Evolutionary conservation across 2,113 vertebrate species (phyloP), one percentile per base, ranked within the genome.

Genomic region (Corapipo altera): DNA sequence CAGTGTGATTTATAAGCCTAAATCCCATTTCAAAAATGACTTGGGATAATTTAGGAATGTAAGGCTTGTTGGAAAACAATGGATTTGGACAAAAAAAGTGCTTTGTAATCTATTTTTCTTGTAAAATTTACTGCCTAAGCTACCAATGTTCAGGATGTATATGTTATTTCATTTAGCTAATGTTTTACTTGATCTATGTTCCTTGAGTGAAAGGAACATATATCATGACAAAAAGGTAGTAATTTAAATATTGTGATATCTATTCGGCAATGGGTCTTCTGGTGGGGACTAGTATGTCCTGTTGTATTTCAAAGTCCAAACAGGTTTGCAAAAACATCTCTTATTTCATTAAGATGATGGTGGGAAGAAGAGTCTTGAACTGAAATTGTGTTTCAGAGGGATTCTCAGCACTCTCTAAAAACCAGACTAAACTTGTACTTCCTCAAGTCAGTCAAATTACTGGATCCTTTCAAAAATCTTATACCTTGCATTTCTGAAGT

Each of bases 101-200:
- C 55, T 90, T 73, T 66, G 62, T 57, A 48, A 41, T 91, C 3
- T 62, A 2, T 62, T 78, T 58, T n/a, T 51, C 52, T 62, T 49
- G 32, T 58, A 33, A 24, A 93, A 85, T 64, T 43, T 89, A 71
- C 51, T 88, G 27, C 39, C 18, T 59, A 65, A 51, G 32, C 41
- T 89, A 62, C 6, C 43, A 44, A 9, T 39, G 8, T 70, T 82
- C 16, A 26, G 65, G 13, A 49, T 59, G 6, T 77, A 11, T 82
- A 17, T 20, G 9, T 88, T 75, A 15, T 64, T 95, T 95, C 35
- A 92, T 75, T 91, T 94, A 91, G 58, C 28, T 90, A 83, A 88
- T 80, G 58, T 65, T 96, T 88, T 66, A 20, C 21, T 65, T 93
- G 54, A 65, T 83, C 41, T 85, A 13, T 49, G 13, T 55, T 89